Evolutionary conservation across 2,113 vertebrate genomes (phyloP), one percentile per base, ranked within the genome.

Genomic region (Ranitomeya imitator): DNA sequence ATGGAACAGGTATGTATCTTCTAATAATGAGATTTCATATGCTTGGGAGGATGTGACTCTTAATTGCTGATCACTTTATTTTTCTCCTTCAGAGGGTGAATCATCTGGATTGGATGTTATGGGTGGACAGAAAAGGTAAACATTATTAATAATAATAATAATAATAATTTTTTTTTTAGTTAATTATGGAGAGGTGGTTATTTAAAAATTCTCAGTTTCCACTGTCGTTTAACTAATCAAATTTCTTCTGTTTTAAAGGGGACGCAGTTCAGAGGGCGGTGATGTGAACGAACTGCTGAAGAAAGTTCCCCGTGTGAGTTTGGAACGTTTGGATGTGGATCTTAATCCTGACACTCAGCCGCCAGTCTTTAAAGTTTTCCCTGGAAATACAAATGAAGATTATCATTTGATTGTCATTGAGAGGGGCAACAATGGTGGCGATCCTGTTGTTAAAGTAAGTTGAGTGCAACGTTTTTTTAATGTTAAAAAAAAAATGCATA

Each of bases 371-470:
- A 95, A 95, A 2, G 94, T 95, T 19, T 94, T 95, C 54, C 95
- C 94, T 0, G 94, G 95, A 19, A 92, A 86, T 76, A 93, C 93
- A 6, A 93, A 93, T 0, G 88, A 93, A 67, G 95, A 95, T 15
- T 95, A 94, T 85, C 95, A 93, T 85, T 92, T 95, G 79, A 95
- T 95, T 0, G 90, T 95, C 65, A 95, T 95, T 11, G 95, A 95
- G 86, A 91, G 93, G 6, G 93, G 94, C 0, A 93, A 88, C 5
- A 90, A 92, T 2, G 71, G 59, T 0, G 87, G 87, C 15, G 82
- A 89, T 2, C 90, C 92, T 37, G 92, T 94, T 5, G 92, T 94
- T 15, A 94, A 94, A 91, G 94, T 94, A 54, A 92, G 76, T 76
- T 19, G 9, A 11, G 1, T 9, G 8, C 55, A 11, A 11, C 26